These are phyloP conservation scores for Lithobates sylvaticus DNA, from an alignment of 2,797 vertebrate species.

Conservation along the genomic window DNA sequence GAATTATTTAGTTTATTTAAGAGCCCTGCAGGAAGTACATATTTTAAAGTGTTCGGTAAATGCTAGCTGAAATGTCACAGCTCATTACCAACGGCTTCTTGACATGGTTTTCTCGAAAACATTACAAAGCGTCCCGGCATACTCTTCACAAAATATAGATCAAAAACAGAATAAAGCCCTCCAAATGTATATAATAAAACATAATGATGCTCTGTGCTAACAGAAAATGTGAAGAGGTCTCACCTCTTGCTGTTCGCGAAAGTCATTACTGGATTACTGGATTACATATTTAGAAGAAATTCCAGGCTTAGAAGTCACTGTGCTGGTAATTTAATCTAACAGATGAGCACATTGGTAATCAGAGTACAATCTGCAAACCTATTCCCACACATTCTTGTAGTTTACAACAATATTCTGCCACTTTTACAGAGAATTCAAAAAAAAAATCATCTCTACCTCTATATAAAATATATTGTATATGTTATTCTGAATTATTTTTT, in stretches of 20 bases:
- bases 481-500: no score
- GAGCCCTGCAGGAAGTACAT: not conserved
- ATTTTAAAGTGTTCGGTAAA: constrained; percentile 1
- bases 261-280: constrained; percentile 36
- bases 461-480: no score
- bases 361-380: not conserved
- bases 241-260: constrained; percentile 11
- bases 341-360: not conserved
- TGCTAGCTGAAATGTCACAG: constrained; percentile 14
- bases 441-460: no score
- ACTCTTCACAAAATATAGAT: not conserved
- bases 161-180: not conserved
- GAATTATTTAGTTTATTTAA: no score
- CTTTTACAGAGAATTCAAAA: no score
- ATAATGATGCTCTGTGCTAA: constrained; percentile 13
- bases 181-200: constrained; percentile 35
- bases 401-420: not conserved
- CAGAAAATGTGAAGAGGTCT: constrained; percentile 8
- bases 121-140: not conserved
- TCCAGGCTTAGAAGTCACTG: constrained; percentile 33
- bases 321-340: constrained; percentile 24
- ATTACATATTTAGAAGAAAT: constrained; percentile 38
- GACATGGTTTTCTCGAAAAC: not conserved
- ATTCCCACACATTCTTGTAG: not conserved
- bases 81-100: not conserved